phyloP scores from a whole-genome alignment of 2,888 invertebrate genomes.

The Acanthosoma haemorrhoidale region DNA sequence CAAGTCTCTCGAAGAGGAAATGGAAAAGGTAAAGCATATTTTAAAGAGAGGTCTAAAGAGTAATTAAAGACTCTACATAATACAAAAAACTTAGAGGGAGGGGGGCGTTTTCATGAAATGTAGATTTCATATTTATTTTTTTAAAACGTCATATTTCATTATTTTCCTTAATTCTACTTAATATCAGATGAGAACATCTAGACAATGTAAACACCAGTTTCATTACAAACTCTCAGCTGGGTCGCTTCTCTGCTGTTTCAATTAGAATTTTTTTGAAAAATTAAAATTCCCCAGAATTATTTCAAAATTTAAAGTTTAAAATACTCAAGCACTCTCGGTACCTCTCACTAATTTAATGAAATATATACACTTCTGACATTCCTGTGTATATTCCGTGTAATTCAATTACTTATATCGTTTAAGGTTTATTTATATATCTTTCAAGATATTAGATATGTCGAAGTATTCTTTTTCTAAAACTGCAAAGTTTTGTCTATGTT shows the following conservation, averaged over 20 bases:
- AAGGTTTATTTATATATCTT: too few species aligned
- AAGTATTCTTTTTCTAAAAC: too few species aligned
- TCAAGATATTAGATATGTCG: too few species aligned
- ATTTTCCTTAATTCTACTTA: background rate
- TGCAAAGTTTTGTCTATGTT: too few species aligned
- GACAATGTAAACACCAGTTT: background rate
- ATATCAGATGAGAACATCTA: background rate
- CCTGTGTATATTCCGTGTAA: too few species aligned
- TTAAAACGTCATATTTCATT: background rate
- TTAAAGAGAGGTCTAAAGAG: background rate
- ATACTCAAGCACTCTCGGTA: too few species aligned
- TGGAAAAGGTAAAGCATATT: constrained; percentile 5
- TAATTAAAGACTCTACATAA: background rate
- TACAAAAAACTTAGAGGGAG: too few species aligned
- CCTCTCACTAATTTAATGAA: too few species aligned
- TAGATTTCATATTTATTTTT: background rate
- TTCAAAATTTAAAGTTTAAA: too few species aligned
- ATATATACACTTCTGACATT: too few species aligned
- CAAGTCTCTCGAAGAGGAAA: background rate
- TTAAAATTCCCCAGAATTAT: too few species aligned
- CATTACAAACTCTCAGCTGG: background rate
- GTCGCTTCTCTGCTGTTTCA: background rate
- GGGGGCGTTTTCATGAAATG: constrained; percentile 7
- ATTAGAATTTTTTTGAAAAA: background rate
- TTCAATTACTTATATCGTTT: too few species aligned